Conservation (phyloP, 2,113 vertebrate genomes). For the Corvus cornix region DNA sequence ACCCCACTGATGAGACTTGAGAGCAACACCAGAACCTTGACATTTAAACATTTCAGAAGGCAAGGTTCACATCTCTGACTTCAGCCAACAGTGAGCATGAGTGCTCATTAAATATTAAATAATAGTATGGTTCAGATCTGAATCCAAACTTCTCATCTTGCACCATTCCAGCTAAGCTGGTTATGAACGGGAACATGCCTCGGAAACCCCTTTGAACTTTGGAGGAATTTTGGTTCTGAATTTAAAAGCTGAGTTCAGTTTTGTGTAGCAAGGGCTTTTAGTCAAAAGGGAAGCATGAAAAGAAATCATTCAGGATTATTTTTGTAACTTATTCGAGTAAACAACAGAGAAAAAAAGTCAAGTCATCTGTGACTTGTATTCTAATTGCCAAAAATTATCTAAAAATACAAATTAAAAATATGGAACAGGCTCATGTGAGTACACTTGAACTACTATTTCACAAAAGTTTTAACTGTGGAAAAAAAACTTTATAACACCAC, state of each 20-base stretch:
- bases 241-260: conserved; percentile 34
- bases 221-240: conserved; percentile 60
- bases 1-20: neutral
- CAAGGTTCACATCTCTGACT: neutral
- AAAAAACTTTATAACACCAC: conserved; percentile 78
- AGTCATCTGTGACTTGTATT: conserved; percentile 2
- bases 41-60: neutral
- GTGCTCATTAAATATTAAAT: conserved; percentile 36
- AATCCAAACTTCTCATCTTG: conserved; percentile 60
- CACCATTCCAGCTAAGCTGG: conserved; percentile 45
- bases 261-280: conserved; percentile 8
- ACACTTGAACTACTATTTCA: conserved; percentile 52
- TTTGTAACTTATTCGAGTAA: conserved; percentile 34
- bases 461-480: conserved; percentile 54
- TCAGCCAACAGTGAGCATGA: neutral
- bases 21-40: neutral
- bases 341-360: conserved; percentile 22
- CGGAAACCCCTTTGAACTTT: conserved; percentile 49
- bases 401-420: conserved; percentile 57
- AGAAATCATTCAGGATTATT: neutral
- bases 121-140: conserved; percentile 10
- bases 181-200: neutral
- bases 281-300: conserved; percentile 48
- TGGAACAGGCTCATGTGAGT: neutral
- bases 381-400: conserved; percentile 35